Percentiles rank a stretch among this genome's conserved stretches.
phyloP scores from a whole-genome alignment of 2,888 invertebrate species.

The Microplitis deprimator region DNA sequence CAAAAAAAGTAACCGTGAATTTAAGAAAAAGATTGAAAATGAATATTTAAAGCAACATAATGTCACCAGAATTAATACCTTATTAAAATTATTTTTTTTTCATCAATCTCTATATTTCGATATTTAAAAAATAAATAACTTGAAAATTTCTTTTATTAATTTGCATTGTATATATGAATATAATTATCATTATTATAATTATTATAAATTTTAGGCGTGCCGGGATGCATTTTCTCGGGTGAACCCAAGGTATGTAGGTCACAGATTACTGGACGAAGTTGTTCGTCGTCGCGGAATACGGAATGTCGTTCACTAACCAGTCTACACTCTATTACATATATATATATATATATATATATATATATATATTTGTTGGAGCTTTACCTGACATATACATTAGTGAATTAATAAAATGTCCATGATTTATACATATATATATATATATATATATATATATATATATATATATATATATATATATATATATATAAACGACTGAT shows the following conservation, averaged over 20 bases:
- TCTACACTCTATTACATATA: conserved; percentile 1
- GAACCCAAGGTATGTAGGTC: conserved; percentile 42
- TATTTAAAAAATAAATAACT: no score
- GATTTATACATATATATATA: neutral
- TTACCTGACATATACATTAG: neutral
- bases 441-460: neutral
- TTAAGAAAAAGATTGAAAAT: no score
- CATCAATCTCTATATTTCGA: no score
- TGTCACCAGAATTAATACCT: no score
- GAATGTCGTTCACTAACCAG: conserved; percentile 42
- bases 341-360: neutral
- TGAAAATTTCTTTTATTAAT: no score
- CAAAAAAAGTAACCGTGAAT: no score
- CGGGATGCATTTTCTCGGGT: conserved; percentile 37
- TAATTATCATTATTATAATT: conserved; percentile 1
- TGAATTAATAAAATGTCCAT: neutral
- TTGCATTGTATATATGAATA: no score
- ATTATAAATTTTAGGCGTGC: conserved; percentile 31
- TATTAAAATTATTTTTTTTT: no score
- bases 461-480: neutral
- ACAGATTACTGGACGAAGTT: conserved; percentile 26
- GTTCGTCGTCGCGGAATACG: conserved; percentile 22
- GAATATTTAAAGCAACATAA: no score
- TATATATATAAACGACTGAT: neutral
- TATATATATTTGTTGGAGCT: neutral